These are phyloP conservation scores for Semotilus atromaculatus DNA, from an alignment of 2,797 vertebrate species.

Conservation along the genomic window DNA sequence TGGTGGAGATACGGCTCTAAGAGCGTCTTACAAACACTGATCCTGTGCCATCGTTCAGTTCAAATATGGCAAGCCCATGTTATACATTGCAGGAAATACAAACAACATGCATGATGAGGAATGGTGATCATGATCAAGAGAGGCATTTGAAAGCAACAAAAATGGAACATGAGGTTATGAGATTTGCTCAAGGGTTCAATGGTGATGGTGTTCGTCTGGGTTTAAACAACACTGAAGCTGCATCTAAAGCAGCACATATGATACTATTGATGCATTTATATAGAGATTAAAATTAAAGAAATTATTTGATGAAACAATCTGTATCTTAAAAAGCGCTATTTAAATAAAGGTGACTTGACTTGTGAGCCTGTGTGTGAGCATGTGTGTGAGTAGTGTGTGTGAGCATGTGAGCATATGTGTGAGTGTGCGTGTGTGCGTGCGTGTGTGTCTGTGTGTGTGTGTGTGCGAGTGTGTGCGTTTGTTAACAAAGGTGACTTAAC, in stretches of 20 bases:
- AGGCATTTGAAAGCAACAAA: too few species aligned
- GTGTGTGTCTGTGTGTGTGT: too few species aligned
- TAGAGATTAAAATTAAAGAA: neutral
- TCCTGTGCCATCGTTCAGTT: constrained; percentile 21
- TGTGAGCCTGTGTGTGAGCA: too few species aligned
- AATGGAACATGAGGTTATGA: neutral
- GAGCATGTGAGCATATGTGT: too few species aligned
- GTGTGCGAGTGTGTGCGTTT: too few species aligned
- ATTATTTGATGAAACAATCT: too few species aligned
- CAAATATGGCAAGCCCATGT: neutral
- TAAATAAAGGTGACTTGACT: too few species aligned
- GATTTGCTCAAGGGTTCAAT: neutral
- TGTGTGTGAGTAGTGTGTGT: too few species aligned
- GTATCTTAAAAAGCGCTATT: too few species aligned
- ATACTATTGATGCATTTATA: neutral
- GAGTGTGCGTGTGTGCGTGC: too few species aligned
- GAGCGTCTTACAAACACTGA: constrained; percentile 22
- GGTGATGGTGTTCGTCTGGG: neutral
- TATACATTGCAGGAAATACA: neutral
- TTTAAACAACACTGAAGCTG: neutral
- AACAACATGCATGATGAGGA: neutral
- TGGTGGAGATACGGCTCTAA: constrained; percentile 14
- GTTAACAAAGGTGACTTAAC: too few species aligned
- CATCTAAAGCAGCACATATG: neutral
- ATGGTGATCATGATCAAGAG: neutral